These are phyloP conservation scores for Plectropomus leopardus DNA, from an alignment of 2,113 vertebrate species.

Conservation along the genomic window DNA sequence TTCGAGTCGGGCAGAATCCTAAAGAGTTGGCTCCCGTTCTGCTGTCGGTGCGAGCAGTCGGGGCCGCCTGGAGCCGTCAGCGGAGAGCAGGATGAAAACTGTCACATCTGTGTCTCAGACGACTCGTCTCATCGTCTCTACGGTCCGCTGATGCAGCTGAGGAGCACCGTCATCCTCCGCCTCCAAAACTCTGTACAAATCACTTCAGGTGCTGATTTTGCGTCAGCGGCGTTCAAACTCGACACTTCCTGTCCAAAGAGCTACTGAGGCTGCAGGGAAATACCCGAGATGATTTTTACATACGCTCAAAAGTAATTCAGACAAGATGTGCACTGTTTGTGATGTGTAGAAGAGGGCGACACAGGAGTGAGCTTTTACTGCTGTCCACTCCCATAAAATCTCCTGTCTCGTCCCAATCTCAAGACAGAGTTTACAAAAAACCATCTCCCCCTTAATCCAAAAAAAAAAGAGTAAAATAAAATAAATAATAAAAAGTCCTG, in stretches of 20 bases:
- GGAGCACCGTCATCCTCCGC: constrained; percentile 3
- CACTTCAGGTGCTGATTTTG: constrained; percentile 22
- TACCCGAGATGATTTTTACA: not conserved
- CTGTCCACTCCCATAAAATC: too few species aligned
- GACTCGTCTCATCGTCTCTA: constrained; percentile 18
- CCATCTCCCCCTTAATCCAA: too few species aligned
- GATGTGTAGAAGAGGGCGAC: not conserved
- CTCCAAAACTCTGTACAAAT: constrained; percentile 31
- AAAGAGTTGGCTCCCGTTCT: constrained; percentile 20
- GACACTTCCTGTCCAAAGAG: not conserved
- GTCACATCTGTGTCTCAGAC: constrained; percentile 43
- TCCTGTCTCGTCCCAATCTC: too few species aligned
- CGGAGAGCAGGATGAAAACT: constrained; percentile 35
- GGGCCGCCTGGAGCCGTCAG: constrained; percentile 38
- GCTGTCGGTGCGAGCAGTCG: constrained; percentile 32
- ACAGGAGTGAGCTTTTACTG: too few species aligned
- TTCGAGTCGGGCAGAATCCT: constrained; percentile 20
- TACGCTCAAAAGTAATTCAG: not conserved
- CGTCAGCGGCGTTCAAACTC: constrained; percentile 30
- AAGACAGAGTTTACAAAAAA: too few species aligned
- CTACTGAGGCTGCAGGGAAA: not conserved
- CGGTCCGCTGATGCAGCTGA: constrained; percentile 12
- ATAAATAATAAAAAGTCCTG: too few species aligned
- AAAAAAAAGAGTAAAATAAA: too few species aligned
- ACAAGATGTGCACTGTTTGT: not conserved